These are phyloP conservation scores for Eubucco bourcierii DNA, from an alignment of 2,113 vertebrate species.

Conservation along the genomic window DNA sequence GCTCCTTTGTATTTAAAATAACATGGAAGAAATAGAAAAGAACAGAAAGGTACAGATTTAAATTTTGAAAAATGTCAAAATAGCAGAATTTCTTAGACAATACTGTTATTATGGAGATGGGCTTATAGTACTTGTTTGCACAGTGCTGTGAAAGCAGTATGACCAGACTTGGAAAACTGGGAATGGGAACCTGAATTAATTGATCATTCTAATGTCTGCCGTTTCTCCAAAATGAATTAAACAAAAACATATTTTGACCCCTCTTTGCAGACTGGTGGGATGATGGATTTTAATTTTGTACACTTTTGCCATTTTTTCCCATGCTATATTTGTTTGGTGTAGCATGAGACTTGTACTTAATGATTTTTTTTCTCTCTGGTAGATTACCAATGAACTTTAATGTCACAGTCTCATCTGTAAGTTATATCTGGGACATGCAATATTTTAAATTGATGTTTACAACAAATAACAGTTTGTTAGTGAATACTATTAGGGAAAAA, in stretches of 20 bases:
- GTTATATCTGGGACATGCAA: background rate
- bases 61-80: background rate
- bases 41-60: background rate
- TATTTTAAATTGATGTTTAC: background rate
- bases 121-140: background rate
- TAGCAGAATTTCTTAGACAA: background rate
- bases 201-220: background rate
- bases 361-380: background rate
- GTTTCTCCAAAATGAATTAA: background rate
- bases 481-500: background rate
- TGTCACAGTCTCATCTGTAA: background rate
- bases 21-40: background rate
- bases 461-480: background rate
- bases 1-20: background rate
- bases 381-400: background rate
- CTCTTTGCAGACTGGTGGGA: background rate
- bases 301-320: background rate
- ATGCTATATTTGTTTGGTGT: background rate
- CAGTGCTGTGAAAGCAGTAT: background rate
- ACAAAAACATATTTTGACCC: background rate
- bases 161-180: background rate
- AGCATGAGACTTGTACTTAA: background rate
- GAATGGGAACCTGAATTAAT: background rate
- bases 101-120: background rate
- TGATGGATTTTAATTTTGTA: background rate